These are phyloP conservation scores for Luscinia megarhynchos DNA, from an alignment of 2,797 vertebrate genomes.

Conservation along the genomic window DNA sequence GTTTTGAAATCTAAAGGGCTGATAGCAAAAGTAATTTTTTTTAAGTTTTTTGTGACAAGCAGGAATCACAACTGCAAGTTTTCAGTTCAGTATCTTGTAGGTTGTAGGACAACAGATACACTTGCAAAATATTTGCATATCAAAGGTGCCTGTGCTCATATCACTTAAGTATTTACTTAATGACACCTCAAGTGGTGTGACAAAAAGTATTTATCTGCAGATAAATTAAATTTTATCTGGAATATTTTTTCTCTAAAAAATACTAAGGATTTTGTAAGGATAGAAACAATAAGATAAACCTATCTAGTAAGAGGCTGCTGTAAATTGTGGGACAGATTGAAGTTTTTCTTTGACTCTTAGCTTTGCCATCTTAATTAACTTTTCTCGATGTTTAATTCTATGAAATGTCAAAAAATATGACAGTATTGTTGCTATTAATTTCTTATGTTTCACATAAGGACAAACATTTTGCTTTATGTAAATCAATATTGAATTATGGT, in stretches of 20 bases:
- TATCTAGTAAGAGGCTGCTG: neutral
- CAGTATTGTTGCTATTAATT: neutral
- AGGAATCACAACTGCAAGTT: neutral
- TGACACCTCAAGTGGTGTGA: neutral
- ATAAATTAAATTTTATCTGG: neutral
- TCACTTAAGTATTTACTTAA: neutral
- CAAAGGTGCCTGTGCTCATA: neutral
- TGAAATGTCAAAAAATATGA: neutral
- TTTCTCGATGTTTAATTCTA: neutral
- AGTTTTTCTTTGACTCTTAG: neutral
- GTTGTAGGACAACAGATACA: neutral
- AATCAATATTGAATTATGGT: neutral
- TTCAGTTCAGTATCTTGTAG: neutral
- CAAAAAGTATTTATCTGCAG: neutral
- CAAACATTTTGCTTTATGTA: neutral
- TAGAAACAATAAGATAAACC: neutral
- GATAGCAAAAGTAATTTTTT: too few species aligned
- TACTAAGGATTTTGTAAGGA: neutral
- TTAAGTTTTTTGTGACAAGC: neutral
- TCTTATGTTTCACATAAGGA: neutral
- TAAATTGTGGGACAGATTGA: neutral
- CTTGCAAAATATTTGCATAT: neutral
- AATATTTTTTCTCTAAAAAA: neutral
- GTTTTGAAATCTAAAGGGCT: neutral
- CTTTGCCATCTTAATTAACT: neutral